phyloP scores from a whole-genome alignment of 2,888 invertebrate species.

The Epirrhoe alternata region DNA sequence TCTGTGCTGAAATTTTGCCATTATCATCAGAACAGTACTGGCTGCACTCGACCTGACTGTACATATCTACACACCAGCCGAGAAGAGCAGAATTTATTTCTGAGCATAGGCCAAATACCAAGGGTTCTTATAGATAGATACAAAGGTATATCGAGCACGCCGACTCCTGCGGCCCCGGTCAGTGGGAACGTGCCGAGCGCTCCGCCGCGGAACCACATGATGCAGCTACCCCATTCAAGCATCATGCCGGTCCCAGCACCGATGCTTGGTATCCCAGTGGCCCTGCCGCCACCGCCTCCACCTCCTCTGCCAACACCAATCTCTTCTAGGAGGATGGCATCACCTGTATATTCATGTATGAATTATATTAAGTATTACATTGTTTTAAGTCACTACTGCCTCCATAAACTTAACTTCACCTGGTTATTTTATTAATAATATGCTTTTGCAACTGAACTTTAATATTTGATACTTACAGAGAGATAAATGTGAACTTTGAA shows the following conservation, averaged over 20 bases:
- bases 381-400: not conserved
- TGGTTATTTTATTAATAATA: not conserved
- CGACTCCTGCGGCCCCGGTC: constrained; percentile 19
- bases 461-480: no score
- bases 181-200: constrained; percentile 6
- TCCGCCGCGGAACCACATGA: constrained; percentile 12
- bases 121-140: constrained; percentile 65
- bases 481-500: no score
- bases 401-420: not conserved
- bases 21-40: constrained; percentile 70
- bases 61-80: constrained; percentile 67
- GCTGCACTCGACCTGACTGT: constrained; percentile 66
- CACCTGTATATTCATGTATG: constrained; percentile 32
- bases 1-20: constrained; percentile 71
- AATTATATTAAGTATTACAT: not conserved
- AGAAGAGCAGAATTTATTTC: constrained; percentile 68
- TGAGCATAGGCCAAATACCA: constrained; percentile 62
- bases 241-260: constrained; percentile 41
- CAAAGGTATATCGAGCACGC: constrained; percentile 52
- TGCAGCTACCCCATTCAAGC: constrained; percentile 22
- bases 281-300: constrained; percentile 40
- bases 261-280: not conserved
- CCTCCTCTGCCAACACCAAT: constrained; percentile 5
- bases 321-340: constrained; percentile 14
- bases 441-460: no score